These are phyloP conservation scores for Etheostoma spectabile DNA, from an alignment of 2,113 vertebrate genomes.

Conservation along the genomic window DNA sequence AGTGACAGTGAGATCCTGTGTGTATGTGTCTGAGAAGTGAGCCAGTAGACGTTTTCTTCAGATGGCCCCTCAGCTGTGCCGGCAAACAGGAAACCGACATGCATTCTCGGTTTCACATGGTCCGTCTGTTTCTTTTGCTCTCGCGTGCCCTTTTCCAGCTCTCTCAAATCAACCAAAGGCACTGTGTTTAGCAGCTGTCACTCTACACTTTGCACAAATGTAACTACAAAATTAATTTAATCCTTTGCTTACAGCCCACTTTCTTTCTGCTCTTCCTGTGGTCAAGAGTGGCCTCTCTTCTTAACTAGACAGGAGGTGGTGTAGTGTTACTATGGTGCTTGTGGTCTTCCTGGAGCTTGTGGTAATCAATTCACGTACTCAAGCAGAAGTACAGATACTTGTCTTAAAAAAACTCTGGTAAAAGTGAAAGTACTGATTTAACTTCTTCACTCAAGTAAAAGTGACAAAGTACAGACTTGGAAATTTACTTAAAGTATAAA, in stretches of 20 bases:
- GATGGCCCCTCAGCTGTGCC: slow-evolving; percentile 67
- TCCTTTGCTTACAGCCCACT: slow-evolving; percentile 30
- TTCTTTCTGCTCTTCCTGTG: no score
- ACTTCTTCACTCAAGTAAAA: no score
- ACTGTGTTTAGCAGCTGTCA: slow-evolving; percentile 29
- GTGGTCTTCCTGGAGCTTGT: slow-evolving; percentile 28
- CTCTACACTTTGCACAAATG: slow-evolving; percentile 17
- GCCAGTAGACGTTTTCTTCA: slow-evolving; percentile 59
- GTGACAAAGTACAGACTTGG: no score
- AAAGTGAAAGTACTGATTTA: no score
- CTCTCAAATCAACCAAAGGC: slow-evolving; percentile 34
- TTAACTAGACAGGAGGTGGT: slow-evolving; percentile 56
- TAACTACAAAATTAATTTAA: slow-evolving; percentile 20
- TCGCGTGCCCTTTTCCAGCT: slow-evolving; percentile 10
- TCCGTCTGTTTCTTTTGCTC: slow-evolving; percentile 54
- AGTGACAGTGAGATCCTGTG: not conserved
- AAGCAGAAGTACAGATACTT: no score
- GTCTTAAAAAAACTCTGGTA: no score
- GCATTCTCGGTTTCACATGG: slow-evolving; percentile 71
- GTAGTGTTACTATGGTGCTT: slow-evolving; percentile 65
- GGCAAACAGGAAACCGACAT: slow-evolving; percentile 78
- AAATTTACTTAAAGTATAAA: no score
- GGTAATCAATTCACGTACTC: no score
- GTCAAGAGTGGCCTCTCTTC: no score
- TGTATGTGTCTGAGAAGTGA: slow-evolving; percentile 34